phyloP scores from a whole-genome alignment of 2,797 vertebrate species.

The Antrozous pallidus region DNA sequence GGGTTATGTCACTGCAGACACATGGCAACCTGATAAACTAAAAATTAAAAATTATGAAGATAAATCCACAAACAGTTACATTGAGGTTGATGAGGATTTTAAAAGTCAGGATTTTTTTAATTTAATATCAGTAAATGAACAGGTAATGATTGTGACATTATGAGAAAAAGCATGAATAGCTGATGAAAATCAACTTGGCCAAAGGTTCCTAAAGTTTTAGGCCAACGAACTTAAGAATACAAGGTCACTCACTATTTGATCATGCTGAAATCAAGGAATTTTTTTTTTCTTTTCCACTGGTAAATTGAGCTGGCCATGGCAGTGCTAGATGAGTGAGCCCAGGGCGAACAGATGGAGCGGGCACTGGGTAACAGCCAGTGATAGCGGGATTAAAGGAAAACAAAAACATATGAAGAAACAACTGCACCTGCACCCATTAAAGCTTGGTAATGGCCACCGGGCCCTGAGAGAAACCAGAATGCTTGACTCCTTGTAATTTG shows the following conservation, averaged over 20 bases:
- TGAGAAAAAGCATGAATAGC: background rate
- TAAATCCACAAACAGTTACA: background rate
- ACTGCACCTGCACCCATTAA: conserved; percentile 77
- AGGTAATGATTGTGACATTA: background rate
- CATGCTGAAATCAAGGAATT: background rate
- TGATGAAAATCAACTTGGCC: background rate
- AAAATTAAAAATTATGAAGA: background rate
- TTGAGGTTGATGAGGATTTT: background rate
- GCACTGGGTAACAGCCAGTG: conserved; percentile 54
- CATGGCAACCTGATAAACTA: background rate
- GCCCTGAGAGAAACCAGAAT: conserved; percentile 78
- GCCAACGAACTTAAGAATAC: background rate
- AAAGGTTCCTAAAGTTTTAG: background rate
- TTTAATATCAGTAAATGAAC: background rate
- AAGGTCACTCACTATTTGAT: background rate
- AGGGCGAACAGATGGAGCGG: background rate
- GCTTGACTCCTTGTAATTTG: conserved; percentile 69
- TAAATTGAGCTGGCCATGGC: background rate
- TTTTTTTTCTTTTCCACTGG: background rate
- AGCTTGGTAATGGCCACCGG: conserved; percentile 63
- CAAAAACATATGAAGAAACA: conserved; percentile 70
- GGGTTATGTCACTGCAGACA: background rate
- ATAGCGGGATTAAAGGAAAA: conserved; percentile 72
- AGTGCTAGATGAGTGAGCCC: background rate
- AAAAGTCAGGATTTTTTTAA: background rate